Evolutionary conservation across 1,140 invertebrate species (phyloP), one percentile per base, ranked within the genome.

Genomic region (Trichonephila inaurata): DNA sequence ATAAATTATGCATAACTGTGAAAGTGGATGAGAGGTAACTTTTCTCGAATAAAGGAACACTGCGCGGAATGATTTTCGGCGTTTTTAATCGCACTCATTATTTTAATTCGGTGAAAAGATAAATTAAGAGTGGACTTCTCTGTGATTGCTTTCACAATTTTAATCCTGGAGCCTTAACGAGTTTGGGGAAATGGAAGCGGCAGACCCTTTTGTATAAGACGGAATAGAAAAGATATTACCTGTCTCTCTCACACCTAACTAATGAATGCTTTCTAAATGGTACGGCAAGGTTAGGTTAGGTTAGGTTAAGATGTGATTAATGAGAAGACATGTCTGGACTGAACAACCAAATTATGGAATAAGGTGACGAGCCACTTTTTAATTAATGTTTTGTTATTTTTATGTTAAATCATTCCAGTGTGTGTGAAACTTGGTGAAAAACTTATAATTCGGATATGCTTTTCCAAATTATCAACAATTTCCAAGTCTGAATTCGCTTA

Each of bases 1-100:
- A 89, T 89, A 89, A 89, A 89, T 89, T 89, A 89, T 89, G 66
- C 64, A 89, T 89, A 89, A 89, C 40, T n/a, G 66, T n/a, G 88
- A 72, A 33, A 19, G 33, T 28, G 51, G 51, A 51, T 10, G 77
- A 5, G 40, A 21, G 16, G 51, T 58, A n/a, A 61, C 83, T 85
- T 85, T 58, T 85, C 83, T 14, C 7, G 51, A 58, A 28, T 61
- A 85, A 85, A 60, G 28, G 72, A 4, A 61, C 4, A 51, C 51
- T 19, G 24, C 21, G 28, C 24, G 83, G 24, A 85, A 85, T 85
- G 62, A 88, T 69, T 72, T 89, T 33, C 16, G 88, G 64, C 44
- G 88, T 89, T 89, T 89, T 89, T 89, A 89, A 89, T 89, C 88
- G 88, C 88, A 24, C 88, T 77, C 66, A 44, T 89, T 89, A 89